Conservation (phyloP, 1,140 invertebrate species). For the Procambarus clarkii region DNA sequence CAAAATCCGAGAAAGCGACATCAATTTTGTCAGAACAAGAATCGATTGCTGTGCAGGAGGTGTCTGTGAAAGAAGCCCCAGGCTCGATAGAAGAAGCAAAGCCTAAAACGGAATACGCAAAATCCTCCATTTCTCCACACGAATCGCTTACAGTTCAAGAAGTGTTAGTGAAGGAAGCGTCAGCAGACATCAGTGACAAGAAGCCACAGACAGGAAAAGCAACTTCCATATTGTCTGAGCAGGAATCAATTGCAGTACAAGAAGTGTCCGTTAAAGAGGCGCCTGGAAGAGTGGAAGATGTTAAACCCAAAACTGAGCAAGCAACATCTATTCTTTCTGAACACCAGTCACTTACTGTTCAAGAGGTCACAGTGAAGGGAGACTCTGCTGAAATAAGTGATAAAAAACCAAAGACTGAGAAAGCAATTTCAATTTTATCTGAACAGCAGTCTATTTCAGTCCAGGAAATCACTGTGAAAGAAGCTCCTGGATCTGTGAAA, state of each 20-base stretch:
- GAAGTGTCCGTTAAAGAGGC: slow-evolving; percentile 36
- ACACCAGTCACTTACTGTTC: slow-evolving; percentile 48
- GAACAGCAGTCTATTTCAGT: slow-evolving; percentile 36
- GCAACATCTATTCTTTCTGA: slow-evolving; percentile 42
- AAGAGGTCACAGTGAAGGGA: slow-evolving; percentile 54
- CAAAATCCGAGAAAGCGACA: slow-evolving; percentile 34
- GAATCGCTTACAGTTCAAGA: slow-evolving; percentile 79
- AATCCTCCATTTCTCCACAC: slow-evolving; percentile 76
- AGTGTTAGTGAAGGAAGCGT: slow-evolving; percentile 77
- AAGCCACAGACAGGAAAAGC: slow-evolving; percentile 39
- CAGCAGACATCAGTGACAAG: slow-evolving; percentile 30
- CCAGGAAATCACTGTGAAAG: slow-evolving; percentile 30
- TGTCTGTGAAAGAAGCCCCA: slow-evolving; percentile 46
- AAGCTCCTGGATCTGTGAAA: slow-evolving; percentile 26
- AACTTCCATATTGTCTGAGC: slow-evolving; percentile 39
- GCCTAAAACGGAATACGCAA: slow-evolving; percentile 75
- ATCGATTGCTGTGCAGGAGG: slow-evolving; percentile 35
- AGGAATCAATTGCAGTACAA: slow-evolving; percentile 28
- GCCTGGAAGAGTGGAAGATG: slow-evolving; percentile 14
- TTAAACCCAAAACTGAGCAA: slow-evolving; percentile 37
- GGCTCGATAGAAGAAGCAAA: slow-evolving; percentile 13
- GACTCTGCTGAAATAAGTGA: slow-evolving; percentile 42
- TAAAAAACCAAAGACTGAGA: slow-evolving; percentile 30
- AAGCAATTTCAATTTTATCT: slow-evolving; percentile 23
- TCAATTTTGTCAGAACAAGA: slow-evolving; percentile 51